These are phyloP conservation scores for Gambelia wislizenii DNA, from an alignment of 2,797 vertebrate genomes.

Conservation along the genomic window DNA sequence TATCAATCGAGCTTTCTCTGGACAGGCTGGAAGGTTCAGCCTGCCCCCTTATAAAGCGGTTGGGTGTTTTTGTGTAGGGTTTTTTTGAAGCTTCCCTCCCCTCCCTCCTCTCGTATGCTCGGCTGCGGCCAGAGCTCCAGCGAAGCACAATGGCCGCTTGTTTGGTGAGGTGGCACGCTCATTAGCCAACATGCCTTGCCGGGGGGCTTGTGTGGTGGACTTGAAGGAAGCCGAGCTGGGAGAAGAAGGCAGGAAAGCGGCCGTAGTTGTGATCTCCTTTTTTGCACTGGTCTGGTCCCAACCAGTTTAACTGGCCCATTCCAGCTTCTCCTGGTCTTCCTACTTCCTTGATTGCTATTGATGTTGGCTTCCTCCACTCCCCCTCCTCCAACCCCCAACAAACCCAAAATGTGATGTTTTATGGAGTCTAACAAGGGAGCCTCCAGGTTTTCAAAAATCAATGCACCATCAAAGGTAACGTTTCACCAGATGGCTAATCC, in stretches of 20 bases:
- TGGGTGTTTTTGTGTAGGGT: no score
- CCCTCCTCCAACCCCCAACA: background rate
- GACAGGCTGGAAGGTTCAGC: background rate
- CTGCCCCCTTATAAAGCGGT: background rate
- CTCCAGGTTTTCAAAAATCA: background rate
- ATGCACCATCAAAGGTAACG: background rate
- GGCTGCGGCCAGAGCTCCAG: background rate
- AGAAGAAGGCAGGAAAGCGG: background rate
- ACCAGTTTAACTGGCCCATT: background rate
- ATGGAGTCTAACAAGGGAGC: background rate
- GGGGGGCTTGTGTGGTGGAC: background rate
- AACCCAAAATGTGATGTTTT: background rate
- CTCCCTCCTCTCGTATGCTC: background rate
- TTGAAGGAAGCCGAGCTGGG: background rate
- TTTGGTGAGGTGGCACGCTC: background rate
- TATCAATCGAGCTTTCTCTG: background rate
- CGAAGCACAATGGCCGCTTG: background rate
- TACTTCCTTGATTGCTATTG: background rate
- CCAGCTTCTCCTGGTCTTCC: background rate
- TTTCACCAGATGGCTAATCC: no score
- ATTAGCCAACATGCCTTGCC: constrained; percentile 12
- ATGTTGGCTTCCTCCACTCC: background rate
- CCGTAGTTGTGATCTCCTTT: background rate
- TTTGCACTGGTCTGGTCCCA: background rate
- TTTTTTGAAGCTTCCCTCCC: no score